Conservation (phyloP, 2,113 vertebrate species). For the Eubucco bourcierii region DNA sequence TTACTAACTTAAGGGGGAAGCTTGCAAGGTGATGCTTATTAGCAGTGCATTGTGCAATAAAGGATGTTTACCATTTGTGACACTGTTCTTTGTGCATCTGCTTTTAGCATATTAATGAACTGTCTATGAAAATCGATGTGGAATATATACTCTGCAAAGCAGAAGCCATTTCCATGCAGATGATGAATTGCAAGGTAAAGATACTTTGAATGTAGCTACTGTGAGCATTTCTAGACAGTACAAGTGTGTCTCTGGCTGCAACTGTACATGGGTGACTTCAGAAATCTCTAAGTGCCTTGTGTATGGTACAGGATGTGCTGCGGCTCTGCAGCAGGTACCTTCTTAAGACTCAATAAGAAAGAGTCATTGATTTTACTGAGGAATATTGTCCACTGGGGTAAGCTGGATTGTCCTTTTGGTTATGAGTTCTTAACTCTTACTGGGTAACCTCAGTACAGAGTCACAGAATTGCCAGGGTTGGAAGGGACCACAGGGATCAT, state of each 20-base stretch:
- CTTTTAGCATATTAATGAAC: conserved; percentile 94
- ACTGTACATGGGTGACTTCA: not conserved
- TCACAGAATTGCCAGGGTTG: too few relatives aligned
- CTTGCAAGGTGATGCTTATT: not conserved
- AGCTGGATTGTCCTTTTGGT: not conserved
- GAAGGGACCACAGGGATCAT: too few relatives aligned
- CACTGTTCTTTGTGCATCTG: conserved; percentile 48
- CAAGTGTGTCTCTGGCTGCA: not conserved
- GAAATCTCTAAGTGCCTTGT: not conserved
- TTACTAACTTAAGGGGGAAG: not conserved
- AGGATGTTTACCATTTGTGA: not conserved
- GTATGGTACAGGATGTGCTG: not conserved
- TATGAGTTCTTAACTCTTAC: not conserved
- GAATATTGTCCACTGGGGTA: not conserved
- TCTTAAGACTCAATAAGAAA: not conserved
- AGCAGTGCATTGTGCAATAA: not conserved
- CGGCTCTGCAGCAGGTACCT: not conserved
- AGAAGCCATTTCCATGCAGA: conserved; percentile 91
- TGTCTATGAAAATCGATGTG: conserved; percentile 95
- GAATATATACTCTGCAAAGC: conserved; percentile 91
- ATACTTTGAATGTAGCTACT: not conserved
- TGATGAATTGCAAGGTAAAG: conserved; percentile 90
- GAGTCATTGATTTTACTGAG: not conserved
- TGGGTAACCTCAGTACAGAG: not conserved
- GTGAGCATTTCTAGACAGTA: not conserved